A percentile compares a stretch with the other conserved stretches of the same genome.
These are phyloP conservation scores for Notospermus geniculatus DNA, from an alignment of 1,140 invertebrate species.

Conservation along the genomic window DNA sequence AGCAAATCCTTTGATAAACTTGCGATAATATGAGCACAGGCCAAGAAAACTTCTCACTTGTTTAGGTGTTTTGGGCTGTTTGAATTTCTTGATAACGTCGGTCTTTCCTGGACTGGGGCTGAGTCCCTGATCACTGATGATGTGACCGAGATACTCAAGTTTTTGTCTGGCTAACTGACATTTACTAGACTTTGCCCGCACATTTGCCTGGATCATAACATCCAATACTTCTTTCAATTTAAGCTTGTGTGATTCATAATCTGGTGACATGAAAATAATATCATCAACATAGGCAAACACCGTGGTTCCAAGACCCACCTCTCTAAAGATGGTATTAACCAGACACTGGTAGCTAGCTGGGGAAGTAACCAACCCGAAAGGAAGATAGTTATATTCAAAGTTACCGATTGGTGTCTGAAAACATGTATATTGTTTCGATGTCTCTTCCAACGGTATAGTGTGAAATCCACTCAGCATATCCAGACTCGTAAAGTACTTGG, in stretches of 20 bases:
- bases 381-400: constrained; percentile 19
- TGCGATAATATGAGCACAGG: constrained; percentile 21
- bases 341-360: constrained; percentile 15
- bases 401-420: too few relatives aligned
- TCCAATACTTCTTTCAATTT: constrained; percentile 21
- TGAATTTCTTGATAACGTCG: constrained; percentile 13
- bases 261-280: too few relatives aligned
- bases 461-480: too few relatives aligned
- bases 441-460: too few relatives aligned
- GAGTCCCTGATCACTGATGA: constrained; percentile 18
- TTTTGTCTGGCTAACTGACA: constrained; percentile 19
- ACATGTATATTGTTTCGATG: too few relatives aligned
- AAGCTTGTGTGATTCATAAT: constrained; percentile 19
- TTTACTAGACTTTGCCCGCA: constrained; percentile 20
- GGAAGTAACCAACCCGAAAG: constrained; percentile 22
- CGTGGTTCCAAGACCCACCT: constrained; percentile 9
- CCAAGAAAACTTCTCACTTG: constrained; percentile 22
- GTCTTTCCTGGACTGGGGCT: constrained; percentile 17
- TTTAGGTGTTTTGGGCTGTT: constrained; percentile 14
- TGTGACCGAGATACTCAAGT: constrained; percentile 24
- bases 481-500: too few relatives aligned
- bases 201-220: constrained; percentile 8
- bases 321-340: too few relatives aligned
- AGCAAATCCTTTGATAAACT: constrained; percentile 25
- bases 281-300: constrained; percentile 23